Conservation (phyloP, 2,113 vertebrate species). For the Electrona antarctica region DNA sequence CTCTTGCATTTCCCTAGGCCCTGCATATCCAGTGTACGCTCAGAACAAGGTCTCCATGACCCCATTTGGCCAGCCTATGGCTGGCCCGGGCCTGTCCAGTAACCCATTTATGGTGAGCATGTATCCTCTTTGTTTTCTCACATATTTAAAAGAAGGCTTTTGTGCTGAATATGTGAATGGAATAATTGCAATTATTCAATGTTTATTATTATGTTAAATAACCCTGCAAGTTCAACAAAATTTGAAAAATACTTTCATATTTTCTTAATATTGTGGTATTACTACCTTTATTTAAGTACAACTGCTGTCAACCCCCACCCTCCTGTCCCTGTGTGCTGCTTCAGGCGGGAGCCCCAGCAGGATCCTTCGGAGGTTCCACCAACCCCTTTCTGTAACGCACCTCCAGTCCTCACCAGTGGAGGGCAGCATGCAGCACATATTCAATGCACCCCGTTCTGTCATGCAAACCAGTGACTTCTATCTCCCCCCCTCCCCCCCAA, state of each 20-base stretch:
- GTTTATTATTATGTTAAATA: neutral
- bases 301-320: neutral
- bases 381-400: conserved; percentile 97
- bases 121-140: neutral
- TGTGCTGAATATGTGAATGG: neutral
- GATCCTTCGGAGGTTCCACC: conserved; percentile 92
- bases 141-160: neutral
- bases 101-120: conserved; percentile 96
- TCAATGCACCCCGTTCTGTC: conserved; percentile 86
- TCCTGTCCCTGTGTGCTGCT: conserved; percentile 15
- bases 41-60: conserved; percentile 91
- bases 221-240: no score
- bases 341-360: conserved; percentile 89
- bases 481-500: neutral
- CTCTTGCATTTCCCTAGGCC: conserved; percentile 75
- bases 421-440: conserved; percentile 87
- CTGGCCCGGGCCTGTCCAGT: conserved; percentile 89
- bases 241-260: no score
- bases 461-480: conserved; percentile 77
- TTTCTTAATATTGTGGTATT: neutral
- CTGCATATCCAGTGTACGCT: conserved; percentile 90
- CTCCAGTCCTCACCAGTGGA: conserved; percentile 82
- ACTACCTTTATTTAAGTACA: no score
- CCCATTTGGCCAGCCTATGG: conserved; percentile 87
- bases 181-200: neutral